Evolutionary conservation across 2,888 invertebrate genomes (phyloP).

Genomic region (Drosophila meridionalis): DNA sequence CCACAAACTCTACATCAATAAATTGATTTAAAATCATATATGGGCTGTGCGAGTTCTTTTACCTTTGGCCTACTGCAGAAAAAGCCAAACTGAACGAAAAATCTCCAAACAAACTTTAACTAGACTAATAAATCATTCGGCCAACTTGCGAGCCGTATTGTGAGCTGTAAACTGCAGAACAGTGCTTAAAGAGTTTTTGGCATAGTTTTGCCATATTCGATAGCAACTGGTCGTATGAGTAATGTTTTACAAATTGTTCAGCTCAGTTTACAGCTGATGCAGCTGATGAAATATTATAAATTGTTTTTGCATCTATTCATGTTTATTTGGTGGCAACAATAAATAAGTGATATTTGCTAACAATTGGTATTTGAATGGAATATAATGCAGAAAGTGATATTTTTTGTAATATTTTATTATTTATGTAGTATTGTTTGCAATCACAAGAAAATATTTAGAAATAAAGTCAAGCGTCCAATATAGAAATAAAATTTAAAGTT

Average conservation of each 20-base stretch:
- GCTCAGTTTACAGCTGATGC: constrained; percentile 3
- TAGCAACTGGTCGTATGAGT: constrained; percentile 35
- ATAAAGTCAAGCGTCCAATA: too few species aligned
- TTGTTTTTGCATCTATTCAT: constrained; percentile 6
- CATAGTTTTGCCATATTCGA: constrained; percentile 8
- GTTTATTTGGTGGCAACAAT: not conserved
- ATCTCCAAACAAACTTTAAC: constrained; percentile 60
- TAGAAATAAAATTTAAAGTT: not conserved
- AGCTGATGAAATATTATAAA: constrained; percentile 31
- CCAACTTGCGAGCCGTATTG: constrained; percentile 43
- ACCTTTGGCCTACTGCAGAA: constrained; percentile 74
- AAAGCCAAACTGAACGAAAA: constrained; percentile 33
- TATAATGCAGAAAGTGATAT: not conserved
- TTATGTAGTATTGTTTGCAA: not conserved
- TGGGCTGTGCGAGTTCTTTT: constrained; percentile 76
- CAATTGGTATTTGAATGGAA: not conserved
- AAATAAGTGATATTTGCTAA: not conserved
- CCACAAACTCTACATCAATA: constrained; percentile 2
- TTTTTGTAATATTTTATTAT: not conserved
- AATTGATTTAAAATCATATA: constrained; percentile 25
- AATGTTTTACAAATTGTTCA: constrained; percentile 34
- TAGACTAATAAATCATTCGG: constrained; percentile 51
- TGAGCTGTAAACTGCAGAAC: constrained; percentile 34
- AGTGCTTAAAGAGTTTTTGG: constrained; percentile 12
- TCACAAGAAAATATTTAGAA: not conserved